phyloP scores from a whole-genome alignment of 2,888 invertebrate species.

The Selenia dentaria region DNA sequence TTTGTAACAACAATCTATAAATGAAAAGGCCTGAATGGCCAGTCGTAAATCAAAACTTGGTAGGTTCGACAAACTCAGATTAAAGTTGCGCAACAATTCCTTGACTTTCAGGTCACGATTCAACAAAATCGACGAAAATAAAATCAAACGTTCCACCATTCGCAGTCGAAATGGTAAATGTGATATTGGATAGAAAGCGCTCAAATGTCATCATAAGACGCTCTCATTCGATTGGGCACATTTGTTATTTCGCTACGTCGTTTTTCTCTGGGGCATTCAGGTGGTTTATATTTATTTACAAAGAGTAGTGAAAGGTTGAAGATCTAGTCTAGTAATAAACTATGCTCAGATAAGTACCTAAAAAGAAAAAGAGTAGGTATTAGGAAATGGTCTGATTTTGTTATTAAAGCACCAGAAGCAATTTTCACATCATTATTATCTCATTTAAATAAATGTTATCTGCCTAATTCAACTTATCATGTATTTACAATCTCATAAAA shows the following conservation, averaged over 20 bases:
- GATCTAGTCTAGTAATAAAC: no score
- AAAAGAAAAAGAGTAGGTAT: no score
- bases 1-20: slow-evolving; percentile 31
- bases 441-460: no score
- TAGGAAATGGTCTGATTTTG: no score
- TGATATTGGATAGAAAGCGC: slow-evolving; percentile 60
- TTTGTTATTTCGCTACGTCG: slow-evolving; percentile 26
- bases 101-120: slow-evolving; percentile 71
- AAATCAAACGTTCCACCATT: slow-evolving; percentile 68
- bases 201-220: slow-evolving; percentile 61
- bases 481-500: slow-evolving; percentile 11
- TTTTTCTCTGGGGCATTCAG: slow-evolving; percentile 9
- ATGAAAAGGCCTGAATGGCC: slow-evolving; percentile 34
- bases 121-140: slow-evolving; percentile 73
- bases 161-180: slow-evolving; percentile 62
- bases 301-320: no score
- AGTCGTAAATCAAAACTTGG: slow-evolving; percentile 44
- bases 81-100: slow-evolving; percentile 66
- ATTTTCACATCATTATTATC: no score
- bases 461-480: not conserved
- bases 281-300: slow-evolving; percentile 8
- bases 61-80: slow-evolving; percentile 55
- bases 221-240: slow-evolving; percentile 38
- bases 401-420: no score
- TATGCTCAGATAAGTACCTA: no score